These are phyloP conservation scores for Cygnus atratus DNA, from an alignment of 2,113 vertebrate genomes.

Conservation along the genomic window DNA sequence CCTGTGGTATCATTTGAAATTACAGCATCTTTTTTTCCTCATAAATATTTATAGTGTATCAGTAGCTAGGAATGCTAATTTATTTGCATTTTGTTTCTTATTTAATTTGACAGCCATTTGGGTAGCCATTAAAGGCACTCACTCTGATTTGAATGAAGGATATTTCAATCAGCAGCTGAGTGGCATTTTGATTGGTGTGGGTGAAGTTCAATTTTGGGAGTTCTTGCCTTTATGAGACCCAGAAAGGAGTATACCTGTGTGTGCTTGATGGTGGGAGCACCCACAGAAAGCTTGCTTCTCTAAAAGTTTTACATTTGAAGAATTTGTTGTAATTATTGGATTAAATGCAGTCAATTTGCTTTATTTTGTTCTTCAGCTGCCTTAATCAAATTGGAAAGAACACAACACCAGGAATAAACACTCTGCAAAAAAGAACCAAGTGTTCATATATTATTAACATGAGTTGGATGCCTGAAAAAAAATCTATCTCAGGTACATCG, in stretches of 20 bases:
- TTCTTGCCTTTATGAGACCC: conserved; percentile 34
- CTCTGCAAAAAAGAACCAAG: background rate
- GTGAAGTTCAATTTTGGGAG: conserved; percentile 40
- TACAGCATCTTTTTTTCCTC: conserved; percentile 75
- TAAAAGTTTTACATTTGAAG: conserved; percentile 11
- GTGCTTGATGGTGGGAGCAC: background rate
- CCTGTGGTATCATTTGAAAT: conserved; percentile 74
- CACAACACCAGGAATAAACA: background rate
- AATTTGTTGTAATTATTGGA: background rate
- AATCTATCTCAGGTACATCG: background rate
- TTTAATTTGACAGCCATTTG: conserved; percentile 71
- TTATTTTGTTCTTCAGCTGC: background rate
- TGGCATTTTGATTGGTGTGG: conserved; percentile 62
- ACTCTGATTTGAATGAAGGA: conserved; percentile 58
- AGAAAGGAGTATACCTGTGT: conserved; percentile 7
- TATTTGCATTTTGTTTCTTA: conserved; percentile 77
- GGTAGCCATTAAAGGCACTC: conserved; percentile 58
- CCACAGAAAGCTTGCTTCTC: conserved; percentile 6
- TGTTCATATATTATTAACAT: background rate
- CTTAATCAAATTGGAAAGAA: background rate
- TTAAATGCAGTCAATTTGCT: background rate
- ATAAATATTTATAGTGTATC: conserved; percentile 80
- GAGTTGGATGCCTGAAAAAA: background rate
- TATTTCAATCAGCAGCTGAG: conserved; percentile 60
- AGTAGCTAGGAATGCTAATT: conserved; percentile 75